Evolutionary conservation across 2,888 invertebrate species (phyloP).

Genomic region (Eilema caniola): DNA sequence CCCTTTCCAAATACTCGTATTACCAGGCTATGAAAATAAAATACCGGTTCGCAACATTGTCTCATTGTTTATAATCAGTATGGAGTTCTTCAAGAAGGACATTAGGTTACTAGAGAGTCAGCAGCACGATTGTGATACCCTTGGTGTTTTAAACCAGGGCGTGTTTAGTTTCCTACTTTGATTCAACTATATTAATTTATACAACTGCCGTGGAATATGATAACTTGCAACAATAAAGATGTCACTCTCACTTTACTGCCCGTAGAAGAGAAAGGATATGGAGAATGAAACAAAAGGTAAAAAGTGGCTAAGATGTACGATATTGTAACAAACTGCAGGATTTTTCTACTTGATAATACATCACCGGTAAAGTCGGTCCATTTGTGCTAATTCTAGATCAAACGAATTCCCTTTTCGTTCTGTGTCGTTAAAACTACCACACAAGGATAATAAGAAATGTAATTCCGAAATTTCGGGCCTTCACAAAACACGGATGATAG

Average conservation of each 20-base stretch:
- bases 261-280: neutral
- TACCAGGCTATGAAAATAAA: neutral
- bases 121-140: too few relatives aligned
- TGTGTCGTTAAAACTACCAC: neutral
- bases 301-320: neutral
- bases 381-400: neutral
- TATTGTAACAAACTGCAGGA: neutral
- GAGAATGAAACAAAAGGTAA: neutral
- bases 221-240: neutral
- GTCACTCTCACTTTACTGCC: neutral
- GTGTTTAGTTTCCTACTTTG: too few relatives aligned
- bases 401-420: neutral
- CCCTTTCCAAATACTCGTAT: neutral
- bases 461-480: neutral
- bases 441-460: neutral
- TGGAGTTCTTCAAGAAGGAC: too few relatives aligned
- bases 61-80: neutral
- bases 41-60: neutral
- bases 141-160: too few relatives aligned
- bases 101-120: too few relatives aligned
- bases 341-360: neutral
- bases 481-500: too few relatives aligned
- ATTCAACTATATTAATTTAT: neutral
- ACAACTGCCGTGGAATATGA: neutral
- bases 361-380: neutral